Evolutionary conservation across 2,888 invertebrate species (phyloP).

Genomic region (Caenorhabditis imperialis): DNA sequence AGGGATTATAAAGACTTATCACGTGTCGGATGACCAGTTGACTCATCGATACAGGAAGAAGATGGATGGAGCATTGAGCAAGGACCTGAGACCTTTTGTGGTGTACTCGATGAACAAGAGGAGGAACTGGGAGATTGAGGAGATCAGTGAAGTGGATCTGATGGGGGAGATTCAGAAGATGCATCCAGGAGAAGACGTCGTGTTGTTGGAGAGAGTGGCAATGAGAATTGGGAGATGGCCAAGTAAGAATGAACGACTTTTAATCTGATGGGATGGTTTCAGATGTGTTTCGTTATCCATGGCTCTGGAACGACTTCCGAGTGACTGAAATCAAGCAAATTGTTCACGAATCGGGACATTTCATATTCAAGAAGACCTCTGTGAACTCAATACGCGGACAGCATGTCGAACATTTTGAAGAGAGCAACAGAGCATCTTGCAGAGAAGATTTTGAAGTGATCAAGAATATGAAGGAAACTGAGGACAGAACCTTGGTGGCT

Average conservation of each 20-base stretch:
- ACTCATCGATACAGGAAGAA: slow-evolving; percentile 35
- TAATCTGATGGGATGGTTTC: not conserved
- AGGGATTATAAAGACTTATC: slow-evolving; percentile 29
- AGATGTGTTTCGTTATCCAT: slow-evolving; percentile 9
- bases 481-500: slow-evolving; percentile 18
- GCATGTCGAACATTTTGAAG: slow-evolving; percentile 7
- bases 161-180: slow-evolving; percentile 22
- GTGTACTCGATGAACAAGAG: slow-evolving; percentile 40
- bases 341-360: slow-evolving; percentile 15
- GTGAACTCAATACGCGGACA: slow-evolving; percentile 22
- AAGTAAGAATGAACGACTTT: too few species aligned
- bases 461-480: slow-evolving; percentile 14
- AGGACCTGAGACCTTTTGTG: slow-evolving; percentile 22
- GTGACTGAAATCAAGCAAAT: slow-evolving; percentile 11
- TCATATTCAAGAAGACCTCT: slow-evolving; percentile 11
- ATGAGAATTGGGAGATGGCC: slow-evolving; percentile 4
- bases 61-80: slow-evolving; percentile 39
- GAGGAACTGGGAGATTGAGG: slow-evolving; percentile 29
- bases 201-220: slow-evolving; percentile 26
- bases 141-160: slow-evolving; percentile 5
- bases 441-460: slow-evolving; percentile 13
- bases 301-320: slow-evolving; percentile 18
- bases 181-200: slow-evolving; percentile 28
- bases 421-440: slow-evolving; percentile 7
- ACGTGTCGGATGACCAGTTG: slow-evolving; percentile 21